Evolutionary conservation across 2,113 vertebrate genomes (phyloP).

Genomic region (Leucopsar rothschildi): DNA sequence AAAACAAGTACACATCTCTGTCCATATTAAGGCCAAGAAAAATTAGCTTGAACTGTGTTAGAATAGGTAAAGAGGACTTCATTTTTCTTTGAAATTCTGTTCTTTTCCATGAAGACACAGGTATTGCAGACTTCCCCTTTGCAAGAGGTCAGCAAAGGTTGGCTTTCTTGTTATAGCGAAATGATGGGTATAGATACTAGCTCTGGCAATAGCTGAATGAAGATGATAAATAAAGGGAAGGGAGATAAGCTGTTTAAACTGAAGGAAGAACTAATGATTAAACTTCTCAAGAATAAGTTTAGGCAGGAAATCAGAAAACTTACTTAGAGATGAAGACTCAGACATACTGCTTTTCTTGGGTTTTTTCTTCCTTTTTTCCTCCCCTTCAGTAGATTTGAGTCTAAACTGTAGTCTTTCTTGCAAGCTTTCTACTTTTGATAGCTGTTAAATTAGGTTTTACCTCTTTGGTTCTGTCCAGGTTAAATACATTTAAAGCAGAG

Average conservation of each 20-base stretch:
- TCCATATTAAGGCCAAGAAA: not conserved
- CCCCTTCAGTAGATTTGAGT: not conserved
- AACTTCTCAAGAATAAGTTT: not conserved
- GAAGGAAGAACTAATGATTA: not conserved
- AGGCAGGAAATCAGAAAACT: not conserved
- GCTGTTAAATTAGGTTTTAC: slow-evolving; percentile 66
- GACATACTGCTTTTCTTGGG: not conserved
- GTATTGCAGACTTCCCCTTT: not conserved
- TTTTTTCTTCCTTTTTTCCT: not conserved
- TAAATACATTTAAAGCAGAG: slow-evolving; percentile 67
- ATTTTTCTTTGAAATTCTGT: not conserved
- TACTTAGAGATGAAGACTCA: not conserved
- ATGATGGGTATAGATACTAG: not conserved
- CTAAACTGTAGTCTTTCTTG: not conserved
- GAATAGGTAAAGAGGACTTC: not conserved
- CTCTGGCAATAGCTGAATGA: not conserved
- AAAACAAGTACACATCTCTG: not conserved
- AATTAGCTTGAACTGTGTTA: not conserved
- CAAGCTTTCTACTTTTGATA: slow-evolving; percentile 28
- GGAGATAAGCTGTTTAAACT: not conserved
- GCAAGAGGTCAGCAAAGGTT: not conserved
- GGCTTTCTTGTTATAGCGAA: not conserved
- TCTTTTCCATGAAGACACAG: not conserved
- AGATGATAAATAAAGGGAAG: not conserved
- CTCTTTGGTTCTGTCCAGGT: slow-evolving; percentile 49